phyloP scores from a whole-genome alignment of 2,888 invertebrate genomes.

The Eurytoma adleriae region DNA sequence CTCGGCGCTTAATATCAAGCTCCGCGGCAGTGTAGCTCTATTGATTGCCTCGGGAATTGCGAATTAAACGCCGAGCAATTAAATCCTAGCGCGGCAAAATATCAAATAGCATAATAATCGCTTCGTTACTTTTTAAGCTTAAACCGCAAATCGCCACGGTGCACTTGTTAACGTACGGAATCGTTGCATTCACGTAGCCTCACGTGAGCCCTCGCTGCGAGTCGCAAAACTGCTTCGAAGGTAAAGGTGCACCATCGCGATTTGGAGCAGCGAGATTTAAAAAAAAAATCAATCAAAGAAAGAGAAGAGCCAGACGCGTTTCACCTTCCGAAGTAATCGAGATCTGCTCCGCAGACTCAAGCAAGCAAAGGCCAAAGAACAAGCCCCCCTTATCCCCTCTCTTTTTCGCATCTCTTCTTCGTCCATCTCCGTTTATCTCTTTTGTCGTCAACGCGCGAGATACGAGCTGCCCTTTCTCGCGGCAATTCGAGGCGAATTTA shows the following conservation, averaged over 20 bases:
- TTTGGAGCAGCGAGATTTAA: not conserved
- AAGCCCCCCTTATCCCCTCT: constrained; percentile 8
- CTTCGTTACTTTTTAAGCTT: not conserved
- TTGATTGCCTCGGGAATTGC: not conserved
- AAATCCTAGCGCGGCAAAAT: not conserved
- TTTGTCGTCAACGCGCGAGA: too few species aligned
- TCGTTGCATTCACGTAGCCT: not conserved
- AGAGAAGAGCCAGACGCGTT: too few species aligned
- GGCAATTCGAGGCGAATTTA: constrained; percentile 8
- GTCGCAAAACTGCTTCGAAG: not conserved
- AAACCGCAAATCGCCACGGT: not conserved
- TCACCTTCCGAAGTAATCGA: constrained; percentile 49
- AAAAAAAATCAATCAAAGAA: not conserved
- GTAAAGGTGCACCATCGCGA: not conserved
- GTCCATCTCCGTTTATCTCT: not conserved
- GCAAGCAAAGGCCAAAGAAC: constrained; percentile 51
- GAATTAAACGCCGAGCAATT: too few species aligned
- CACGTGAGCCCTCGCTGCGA: not conserved
- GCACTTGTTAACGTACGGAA: not conserved
- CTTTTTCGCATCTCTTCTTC: not conserved
- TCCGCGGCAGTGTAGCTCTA: not conserved
- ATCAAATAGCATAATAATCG: not conserved
- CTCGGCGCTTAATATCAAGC: not conserved
- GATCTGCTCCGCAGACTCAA: not conserved
- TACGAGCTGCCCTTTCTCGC: too few species aligned